Conservation (phyloP, 2,797 vertebrate genomes). For the Anableps anableps region DNA sequence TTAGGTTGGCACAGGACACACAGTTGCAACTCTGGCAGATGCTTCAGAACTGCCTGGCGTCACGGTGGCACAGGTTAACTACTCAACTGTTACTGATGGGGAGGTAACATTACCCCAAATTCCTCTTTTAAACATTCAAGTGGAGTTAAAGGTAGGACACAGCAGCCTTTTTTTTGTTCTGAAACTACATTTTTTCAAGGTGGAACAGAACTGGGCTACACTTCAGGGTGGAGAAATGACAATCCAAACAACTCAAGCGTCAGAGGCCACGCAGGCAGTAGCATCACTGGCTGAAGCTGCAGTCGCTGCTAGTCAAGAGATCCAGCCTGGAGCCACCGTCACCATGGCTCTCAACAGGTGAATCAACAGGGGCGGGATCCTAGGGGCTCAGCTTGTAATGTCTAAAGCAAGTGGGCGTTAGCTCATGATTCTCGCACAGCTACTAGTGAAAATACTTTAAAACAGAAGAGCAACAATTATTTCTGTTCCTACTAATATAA, state of each 20-base stretch:
- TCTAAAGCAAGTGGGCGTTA: background rate
- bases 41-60: conserved; percentile 95
- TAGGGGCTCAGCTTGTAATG: background rate
- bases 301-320: conserved; percentile 95
- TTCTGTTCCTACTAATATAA: background rate
- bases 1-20: conserved; percentile 96
- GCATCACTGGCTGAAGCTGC: conserved; percentile 95
- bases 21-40: conserved; percentile 95
- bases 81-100: conserved; percentile 92
- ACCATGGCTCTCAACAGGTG: conserved; percentile 99
- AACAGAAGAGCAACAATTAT: background rate
- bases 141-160: background rate
- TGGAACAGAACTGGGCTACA: conserved; percentile 97
- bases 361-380: background rate
- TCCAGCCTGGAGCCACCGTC: conserved; percentile 93
- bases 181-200: conserved; percentile 68
- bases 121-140: background rate
- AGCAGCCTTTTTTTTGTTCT: background rate
- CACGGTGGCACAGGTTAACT: conserved; percentile 97
- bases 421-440: background rate
- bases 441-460: background rate
- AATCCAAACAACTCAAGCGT: conserved; percentile 96
- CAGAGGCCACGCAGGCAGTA: conserved; percentile 96
- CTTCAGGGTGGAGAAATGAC: conserved; percentile 97
- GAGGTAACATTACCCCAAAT: conserved; percentile 80